phyloP scores from a whole-genome alignment of 2,113 vertebrate species.

The Malaclemys terrapin region DNA sequence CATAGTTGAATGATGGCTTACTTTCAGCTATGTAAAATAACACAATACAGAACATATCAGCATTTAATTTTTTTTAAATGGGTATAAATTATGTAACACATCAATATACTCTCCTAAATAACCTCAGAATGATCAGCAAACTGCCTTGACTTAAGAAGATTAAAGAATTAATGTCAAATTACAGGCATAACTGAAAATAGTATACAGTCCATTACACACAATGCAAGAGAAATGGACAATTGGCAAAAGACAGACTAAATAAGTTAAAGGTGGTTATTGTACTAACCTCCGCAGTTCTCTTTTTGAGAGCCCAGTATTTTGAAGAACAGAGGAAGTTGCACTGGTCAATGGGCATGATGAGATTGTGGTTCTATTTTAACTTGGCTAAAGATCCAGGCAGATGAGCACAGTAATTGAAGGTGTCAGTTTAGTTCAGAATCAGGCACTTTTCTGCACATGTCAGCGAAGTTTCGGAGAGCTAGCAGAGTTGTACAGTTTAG shows the following conservation, averaged over 20 bases:
- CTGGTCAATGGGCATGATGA: fast-evolving
- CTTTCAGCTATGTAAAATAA: conserved; percentile 37
- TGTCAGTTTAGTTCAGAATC: not conserved
- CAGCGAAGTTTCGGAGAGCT: not conserved
- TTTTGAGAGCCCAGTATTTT: fast-evolving
- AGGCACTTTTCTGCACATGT: not conserved
- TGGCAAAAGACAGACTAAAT: conserved; percentile 4
- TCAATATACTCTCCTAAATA: conserved; percentile 45
- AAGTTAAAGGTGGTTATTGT: fast-evolving
- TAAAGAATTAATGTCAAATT: conserved; percentile 71
- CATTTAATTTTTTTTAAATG: not conserved
- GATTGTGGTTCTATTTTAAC: fast-evolving
- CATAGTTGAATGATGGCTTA: not conserved
- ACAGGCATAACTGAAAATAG: conserved; percentile 60
- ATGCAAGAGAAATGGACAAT: not conserved
- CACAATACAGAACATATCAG: conserved; percentile 11
- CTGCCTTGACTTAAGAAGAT: conserved; percentile 65
- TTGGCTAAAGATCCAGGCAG: not conserved
- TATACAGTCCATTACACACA: not conserved
- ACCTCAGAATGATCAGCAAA: conserved; percentile 39
- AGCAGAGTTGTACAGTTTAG: not conserved
- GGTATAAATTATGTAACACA: not conserved
- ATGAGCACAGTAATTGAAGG: not conserved
- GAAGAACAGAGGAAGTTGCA: not conserved
- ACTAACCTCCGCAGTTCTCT: not conserved